Evolutionary conservation across 1,140 invertebrate species (phyloP).

Genomic region (Drosophila orena): DNA sequence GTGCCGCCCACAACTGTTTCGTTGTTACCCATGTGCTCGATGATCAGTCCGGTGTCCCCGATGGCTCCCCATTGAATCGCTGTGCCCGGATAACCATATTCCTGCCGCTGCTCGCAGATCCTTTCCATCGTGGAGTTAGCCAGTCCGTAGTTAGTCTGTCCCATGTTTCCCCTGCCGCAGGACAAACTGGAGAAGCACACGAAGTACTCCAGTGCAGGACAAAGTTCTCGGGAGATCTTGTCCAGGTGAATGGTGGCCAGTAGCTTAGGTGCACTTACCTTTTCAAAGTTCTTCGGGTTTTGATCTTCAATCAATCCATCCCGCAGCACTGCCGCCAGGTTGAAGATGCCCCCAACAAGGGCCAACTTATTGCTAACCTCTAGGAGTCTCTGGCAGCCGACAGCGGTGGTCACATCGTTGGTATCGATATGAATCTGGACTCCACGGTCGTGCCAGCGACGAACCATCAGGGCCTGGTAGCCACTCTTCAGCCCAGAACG

Average conservation of each 20-base stretch:
- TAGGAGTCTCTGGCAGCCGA: constrained; percentile 90
- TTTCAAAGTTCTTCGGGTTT: constrained; percentile 90
- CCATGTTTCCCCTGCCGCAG: constrained; percentile 97
- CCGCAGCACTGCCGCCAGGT: constrained; percentile 94
- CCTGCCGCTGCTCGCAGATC: constrained; percentile 93
- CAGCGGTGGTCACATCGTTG: constrained; percentile 87
- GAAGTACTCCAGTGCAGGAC: constrained; percentile 94
- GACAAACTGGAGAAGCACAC: constrained; percentile 97
- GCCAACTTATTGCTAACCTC: constrained; percentile 89
- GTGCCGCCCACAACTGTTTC: constrained; percentile 96
- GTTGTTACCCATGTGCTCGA: constrained; percentile 94
- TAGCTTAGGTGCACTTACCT: constrained; percentile 92
- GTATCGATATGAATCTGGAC: constrained; percentile 91
- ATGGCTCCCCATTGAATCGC: constrained; percentile 99
- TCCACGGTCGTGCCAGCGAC: constrained; percentile 90
- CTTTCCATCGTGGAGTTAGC: constrained; percentile 98
- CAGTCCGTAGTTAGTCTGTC: constrained; percentile 97
- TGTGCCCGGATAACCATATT: constrained; percentile 90
- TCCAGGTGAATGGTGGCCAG: constrained; percentile 93
- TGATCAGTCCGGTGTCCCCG: constrained; percentile 96
- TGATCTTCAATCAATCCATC: constrained; percentile 96
- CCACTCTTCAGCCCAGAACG: constrained; percentile 94
- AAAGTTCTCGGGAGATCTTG: constrained; percentile 89
- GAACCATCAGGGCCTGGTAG: constrained; percentile 93
- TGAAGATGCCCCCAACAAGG: constrained; percentile 97